phyloP scores from a whole-genome alignment of 92 coral and sea anemone species.

The Plumapathes pennacea region DNA sequence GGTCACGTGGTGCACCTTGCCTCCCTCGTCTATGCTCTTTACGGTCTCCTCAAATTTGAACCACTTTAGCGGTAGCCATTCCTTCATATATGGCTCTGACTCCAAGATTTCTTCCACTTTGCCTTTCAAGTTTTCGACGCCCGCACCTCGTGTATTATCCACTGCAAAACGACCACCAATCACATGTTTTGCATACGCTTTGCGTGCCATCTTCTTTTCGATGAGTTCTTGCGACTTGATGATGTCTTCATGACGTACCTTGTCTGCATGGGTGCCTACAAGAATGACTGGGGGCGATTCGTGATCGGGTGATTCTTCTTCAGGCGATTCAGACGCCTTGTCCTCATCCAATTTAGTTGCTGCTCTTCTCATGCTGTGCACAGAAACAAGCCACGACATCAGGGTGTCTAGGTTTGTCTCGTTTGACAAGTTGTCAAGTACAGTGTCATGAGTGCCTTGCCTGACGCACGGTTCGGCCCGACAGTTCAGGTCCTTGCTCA shows the following conservation, averaged over 20 bases:
- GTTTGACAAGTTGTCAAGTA: constrained; percentile 54
- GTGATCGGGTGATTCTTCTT: constrained; percentile 29
- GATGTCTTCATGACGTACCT: constrained; percentile 55
- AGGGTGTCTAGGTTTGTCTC: constrained; percentile 81
- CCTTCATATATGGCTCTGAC: constrained; percentile 83
- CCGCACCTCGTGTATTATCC: constrained; percentile 63
- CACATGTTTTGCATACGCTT: constrained; percentile 70
- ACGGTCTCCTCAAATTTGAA: constrained; percentile 74
- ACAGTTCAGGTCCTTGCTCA: constrained; percentile 66
- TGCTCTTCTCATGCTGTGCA: constrained; percentile 48
- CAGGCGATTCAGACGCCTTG: background rate
- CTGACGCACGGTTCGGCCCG: constrained; percentile 82
- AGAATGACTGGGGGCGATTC: constrained; percentile 74
- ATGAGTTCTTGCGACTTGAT: constrained; percentile 60
- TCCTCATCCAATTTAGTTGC: too few species aligned
- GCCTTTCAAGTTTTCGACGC: constrained; percentile 47
- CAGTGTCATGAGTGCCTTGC: constrained; percentile 70
- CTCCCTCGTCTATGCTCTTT: constrained; percentile 14
- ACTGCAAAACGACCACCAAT: constrained; percentile 62
- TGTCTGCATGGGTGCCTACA: constrained; percentile 74
- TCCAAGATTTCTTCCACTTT: constrained; percentile 44
- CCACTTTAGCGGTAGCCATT: constrained; percentile 75
- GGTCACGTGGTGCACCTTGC: too few species aligned
- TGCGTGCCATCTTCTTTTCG: constrained; percentile 62
- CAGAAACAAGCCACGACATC: constrained; percentile 78